These are phyloP conservation scores for Drosophila quadrilineata DNA, from an alignment of 1,140 invertebrate species.

Conservation along the genomic window DNA sequence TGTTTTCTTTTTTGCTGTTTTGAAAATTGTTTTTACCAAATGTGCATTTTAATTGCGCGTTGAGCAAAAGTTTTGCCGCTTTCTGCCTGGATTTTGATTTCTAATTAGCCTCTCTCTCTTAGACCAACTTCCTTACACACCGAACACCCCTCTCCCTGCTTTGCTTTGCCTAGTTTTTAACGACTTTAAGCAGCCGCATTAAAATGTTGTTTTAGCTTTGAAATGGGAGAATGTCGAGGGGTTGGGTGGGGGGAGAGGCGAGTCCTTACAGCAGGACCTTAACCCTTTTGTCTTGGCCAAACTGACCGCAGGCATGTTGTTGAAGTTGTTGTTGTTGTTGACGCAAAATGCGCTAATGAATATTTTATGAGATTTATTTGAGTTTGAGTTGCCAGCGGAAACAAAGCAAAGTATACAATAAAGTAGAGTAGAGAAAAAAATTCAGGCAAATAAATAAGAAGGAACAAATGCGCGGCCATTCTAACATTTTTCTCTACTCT, in stretches of 20 bases:
- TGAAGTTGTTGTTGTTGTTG: no score
- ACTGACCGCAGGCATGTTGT: slow-evolving; percentile 68
- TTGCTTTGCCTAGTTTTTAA: not conserved
- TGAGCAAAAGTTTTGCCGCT: slow-evolving; percentile 53
- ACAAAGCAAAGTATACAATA: slow-evolving; percentile 12
- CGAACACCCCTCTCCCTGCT: not conserved
- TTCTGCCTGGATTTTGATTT: slow-evolving; percentile 68
- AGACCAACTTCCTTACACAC: no score
- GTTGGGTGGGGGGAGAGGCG: no score
- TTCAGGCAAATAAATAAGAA: not conserved
- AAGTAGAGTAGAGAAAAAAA: slow-evolving; percentile 9
- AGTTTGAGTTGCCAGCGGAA: slow-evolving; percentile 67
- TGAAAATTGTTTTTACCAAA: slow-evolving; percentile 72
- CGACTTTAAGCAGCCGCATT: slow-evolving; percentile 33
- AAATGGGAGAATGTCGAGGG: no score
- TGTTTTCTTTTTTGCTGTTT: slow-evolving; percentile 21
- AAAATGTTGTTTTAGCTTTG: slow-evolving; percentile 5
- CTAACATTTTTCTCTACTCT: slow-evolving; percentile 6
- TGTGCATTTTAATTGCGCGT: slow-evolving; percentile 51
- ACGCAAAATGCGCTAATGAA: slow-evolving; percentile 66
- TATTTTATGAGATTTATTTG: slow-evolving; percentile 80
- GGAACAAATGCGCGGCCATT: slow-evolving; percentile 34
- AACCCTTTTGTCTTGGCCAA: slow-evolving; percentile 62
- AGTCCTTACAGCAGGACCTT: slow-evolving; percentile 40
- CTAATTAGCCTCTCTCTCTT: slow-evolving; percentile 53